Conservation (phyloP, 2,113 vertebrate genomes). For the Stegostoma tigrinum region DNA sequence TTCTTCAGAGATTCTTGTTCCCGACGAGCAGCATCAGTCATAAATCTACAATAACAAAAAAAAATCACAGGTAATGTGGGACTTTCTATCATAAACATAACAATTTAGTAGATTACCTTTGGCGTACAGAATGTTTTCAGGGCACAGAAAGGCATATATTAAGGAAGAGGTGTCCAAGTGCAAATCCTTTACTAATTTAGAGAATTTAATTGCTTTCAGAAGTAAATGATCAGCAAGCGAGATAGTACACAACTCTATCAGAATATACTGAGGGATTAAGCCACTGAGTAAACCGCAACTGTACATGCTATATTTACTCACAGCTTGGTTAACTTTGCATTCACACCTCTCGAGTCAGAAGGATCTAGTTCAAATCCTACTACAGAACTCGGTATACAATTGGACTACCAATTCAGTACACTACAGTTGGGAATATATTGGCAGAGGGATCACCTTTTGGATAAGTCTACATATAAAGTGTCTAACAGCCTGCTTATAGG, state of each 20-base stretch:
- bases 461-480: neutral
- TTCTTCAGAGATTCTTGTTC: slow-evolving; percentile 90
- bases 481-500: neutral
- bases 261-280: neutral
- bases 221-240: neutral
- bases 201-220: neutral
- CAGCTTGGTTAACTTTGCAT: neutral
- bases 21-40: slow-evolving; percentile 90
- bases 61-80: slow-evolving; percentile 9
- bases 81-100: neutral
- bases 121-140: neutral
- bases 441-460: neutral
- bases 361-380: neutral
- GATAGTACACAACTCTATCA: too few species aligned
- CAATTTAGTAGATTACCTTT: neutral
- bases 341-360: neutral
- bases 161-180: neutral
- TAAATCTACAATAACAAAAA: slow-evolving; percentile 68
- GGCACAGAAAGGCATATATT: neutral
- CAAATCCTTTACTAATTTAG: neutral
- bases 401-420: neutral
- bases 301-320: neutral
- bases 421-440: neutral
- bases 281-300: neutral
- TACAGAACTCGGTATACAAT: neutral